Evolutionary conservation across 2,797 vertebrate genomes (phyloP), one percentile per base, ranked within the genome.

Genomic region (Coreius guichenoti): DNA sequence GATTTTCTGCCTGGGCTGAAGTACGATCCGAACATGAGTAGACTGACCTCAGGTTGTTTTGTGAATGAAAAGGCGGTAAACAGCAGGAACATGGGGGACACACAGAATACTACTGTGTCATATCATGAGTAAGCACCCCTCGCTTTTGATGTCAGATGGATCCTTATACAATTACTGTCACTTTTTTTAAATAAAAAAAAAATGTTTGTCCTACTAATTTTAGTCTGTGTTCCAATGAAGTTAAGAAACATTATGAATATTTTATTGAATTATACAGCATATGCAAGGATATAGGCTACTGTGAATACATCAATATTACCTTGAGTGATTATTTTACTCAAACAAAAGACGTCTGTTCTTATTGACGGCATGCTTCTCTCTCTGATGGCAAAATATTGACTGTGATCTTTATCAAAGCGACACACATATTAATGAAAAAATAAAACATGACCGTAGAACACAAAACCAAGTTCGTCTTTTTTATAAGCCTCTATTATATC

Each of bases 361-460:
- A 84, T 83, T 78, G 78, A 83, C 81, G 68, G 63, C 77, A 45
- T 72, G 77, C 54, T 23, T 81, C 36, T 75, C 81, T 81, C 78
- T 81, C 92, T 91, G 92, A 87, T 94, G 93, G 93, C 94, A 93
- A 94, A 85, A 89, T 86, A 86, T 67, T 94, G 90, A 93, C 94
- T 94, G 91, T 90, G 69, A 89, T 90, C 89, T 90, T 85, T 92
- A 91, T 93, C 89, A 89, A 91, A 89, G 76, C 70, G 67, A 78
- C 76, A 80, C 73, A 82, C 87, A 88, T 90, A 85, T 89, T 87
- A 89, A 90, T 89, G 87, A 89, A 90, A 87, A 78, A 88, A 86
- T 91, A 90, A 86, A 89, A 89, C 85, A 87, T 88, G 83, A 67
- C 88, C 89, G 72, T 61, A 76, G 76, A 81, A 89, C 70, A 88